phyloP scores from a whole-genome alignment of 2,888 invertebrate species.

The Oligia fasciuncula region DNA sequence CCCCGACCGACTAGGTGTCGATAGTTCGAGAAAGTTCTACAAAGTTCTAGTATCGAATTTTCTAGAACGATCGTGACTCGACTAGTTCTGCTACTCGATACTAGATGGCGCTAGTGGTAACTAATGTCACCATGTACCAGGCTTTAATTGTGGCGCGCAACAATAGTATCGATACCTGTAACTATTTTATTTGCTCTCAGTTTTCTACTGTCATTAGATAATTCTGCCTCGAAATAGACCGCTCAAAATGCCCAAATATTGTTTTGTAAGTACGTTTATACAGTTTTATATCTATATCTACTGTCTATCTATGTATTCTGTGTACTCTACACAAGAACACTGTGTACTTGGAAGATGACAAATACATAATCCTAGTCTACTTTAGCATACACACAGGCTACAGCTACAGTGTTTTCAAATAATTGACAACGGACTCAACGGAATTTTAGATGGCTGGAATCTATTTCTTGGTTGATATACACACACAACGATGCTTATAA shows the following conservation, averaged over 20 bases:
- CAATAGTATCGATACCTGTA: conserved; percentile 3
- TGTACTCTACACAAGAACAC: not conserved
- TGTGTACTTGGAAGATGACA: conserved; percentile 4
- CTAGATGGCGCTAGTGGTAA: too few relatives aligned
- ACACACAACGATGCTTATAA: not conserved
- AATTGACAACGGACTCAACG: not conserved
- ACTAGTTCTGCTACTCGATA: too few relatives aligned
- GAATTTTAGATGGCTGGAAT: not conserved
- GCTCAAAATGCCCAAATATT: not conserved
- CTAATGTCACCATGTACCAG: too few relatives aligned
- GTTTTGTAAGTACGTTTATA: not conserved
- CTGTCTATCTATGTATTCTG: not conserved
- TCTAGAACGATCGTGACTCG: too few relatives aligned
- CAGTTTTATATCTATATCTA: not conserved
- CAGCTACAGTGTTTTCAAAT: not conserved
- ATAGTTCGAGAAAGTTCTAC: too few relatives aligned
- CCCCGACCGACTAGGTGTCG: too few relatives aligned
- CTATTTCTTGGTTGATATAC: not conserved
- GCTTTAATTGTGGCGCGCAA: too few relatives aligned
- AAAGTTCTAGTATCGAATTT: too few relatives aligned
- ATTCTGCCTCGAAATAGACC: conserved; percentile 1
- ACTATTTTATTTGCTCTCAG: conserved; percentile 10
- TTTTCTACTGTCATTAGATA: conserved; percentile 2
- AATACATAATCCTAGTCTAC: not conserved
- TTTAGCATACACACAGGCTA: not conserved